These are phyloP conservation scores for Rhynchomys soricoides DNA, from an alignment of 2,113 vertebrate genomes.

Conservation along the genomic window DNA sequence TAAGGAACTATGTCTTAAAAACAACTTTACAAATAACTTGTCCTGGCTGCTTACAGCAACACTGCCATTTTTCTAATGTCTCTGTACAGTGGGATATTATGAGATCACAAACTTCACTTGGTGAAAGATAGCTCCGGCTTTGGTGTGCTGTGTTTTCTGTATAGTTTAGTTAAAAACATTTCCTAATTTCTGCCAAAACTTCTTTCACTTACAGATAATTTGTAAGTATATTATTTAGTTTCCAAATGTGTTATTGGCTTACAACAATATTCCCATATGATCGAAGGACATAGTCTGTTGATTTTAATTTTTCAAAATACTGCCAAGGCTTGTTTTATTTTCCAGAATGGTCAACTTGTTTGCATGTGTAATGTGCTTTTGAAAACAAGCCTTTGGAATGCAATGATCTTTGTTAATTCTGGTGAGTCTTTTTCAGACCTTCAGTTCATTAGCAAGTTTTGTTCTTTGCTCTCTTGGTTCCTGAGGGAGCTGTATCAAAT, in stretches of 20 bases:
- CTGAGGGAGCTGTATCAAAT: neutral
- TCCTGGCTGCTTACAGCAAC: neutral
- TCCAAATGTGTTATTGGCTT: conserved; percentile 28
- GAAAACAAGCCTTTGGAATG: neutral
- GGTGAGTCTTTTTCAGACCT: neutral
- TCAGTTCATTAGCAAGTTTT: neutral
- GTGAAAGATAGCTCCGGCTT: neutral
- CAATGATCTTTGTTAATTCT: neutral
- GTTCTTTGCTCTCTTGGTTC: neutral
- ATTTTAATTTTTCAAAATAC: conserved; percentile 34
- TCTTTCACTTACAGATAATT: conserved; percentile 20
- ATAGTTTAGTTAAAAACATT: conserved; percentile 21
- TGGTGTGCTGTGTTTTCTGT: neutral
- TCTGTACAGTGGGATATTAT: neutral
- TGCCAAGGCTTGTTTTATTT: conserved; percentile 3
- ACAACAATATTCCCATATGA: neutral
- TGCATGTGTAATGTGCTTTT: neutral
- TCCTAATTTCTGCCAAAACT: neutral
- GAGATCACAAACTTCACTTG: neutral
- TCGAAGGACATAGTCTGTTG: neutral
- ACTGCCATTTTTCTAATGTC: neutral
- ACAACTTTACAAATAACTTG: conserved; percentile 1
- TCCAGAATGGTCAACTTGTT: neutral
- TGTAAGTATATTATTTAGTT: conserved; percentile 15
- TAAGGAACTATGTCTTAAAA: conserved; percentile 19